phyloP scores from a whole-genome alignment of 1,140 invertebrate species.

The Paralvinella palmiformis region DNA sequence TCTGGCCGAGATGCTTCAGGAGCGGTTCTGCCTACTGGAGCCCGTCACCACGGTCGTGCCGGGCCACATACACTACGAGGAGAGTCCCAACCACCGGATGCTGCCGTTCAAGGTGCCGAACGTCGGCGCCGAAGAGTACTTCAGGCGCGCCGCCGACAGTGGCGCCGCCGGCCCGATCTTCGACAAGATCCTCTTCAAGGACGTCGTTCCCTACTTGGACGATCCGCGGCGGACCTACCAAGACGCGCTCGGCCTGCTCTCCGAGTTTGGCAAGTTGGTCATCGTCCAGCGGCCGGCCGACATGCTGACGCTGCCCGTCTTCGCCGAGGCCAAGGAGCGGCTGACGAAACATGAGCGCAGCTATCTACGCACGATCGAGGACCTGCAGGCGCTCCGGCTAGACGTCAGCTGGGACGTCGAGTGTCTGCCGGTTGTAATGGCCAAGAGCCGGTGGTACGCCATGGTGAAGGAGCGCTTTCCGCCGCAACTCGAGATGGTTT shows the following conservation, averaged over 20 bases:
- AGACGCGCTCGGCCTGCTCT: too few relatives aligned
- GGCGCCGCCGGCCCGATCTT: conserved; percentile 25
- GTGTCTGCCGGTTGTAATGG: conserved; percentile 35
- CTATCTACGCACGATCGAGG: conserved; percentile 38
- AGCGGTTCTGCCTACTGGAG: conserved; percentile 42
- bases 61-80: conserved; percentile 38
- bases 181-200: conserved; percentile 39
- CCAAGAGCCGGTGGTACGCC: conserved; percentile 37
- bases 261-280: conserved; percentile 28
- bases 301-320: conserved; percentile 37
- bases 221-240: conserved; percentile 32
- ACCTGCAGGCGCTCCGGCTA: conserved; percentile 31
- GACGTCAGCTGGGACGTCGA: conserved; percentile 46
- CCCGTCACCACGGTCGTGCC: conserved; percentile 38
- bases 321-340: conserved; percentile 31
- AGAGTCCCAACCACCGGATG: conserved; percentile 32
- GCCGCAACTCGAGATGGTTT: conserved; percentile 38
- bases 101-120: conserved; percentile 34
- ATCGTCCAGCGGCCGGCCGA: conserved; percentile 36
- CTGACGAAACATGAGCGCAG: conserved; percentile 35
- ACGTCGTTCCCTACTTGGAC: conserved; percentile 34
- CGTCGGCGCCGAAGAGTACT: conserved; percentile 44
- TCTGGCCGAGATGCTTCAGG: conserved; percentile 28
- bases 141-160: conserved; percentile 20
- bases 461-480: conserved; percentile 43